Conservation (phyloP, 2,888 invertebrate genomes). For the Leptinotarsa tumamoca region DNA sequence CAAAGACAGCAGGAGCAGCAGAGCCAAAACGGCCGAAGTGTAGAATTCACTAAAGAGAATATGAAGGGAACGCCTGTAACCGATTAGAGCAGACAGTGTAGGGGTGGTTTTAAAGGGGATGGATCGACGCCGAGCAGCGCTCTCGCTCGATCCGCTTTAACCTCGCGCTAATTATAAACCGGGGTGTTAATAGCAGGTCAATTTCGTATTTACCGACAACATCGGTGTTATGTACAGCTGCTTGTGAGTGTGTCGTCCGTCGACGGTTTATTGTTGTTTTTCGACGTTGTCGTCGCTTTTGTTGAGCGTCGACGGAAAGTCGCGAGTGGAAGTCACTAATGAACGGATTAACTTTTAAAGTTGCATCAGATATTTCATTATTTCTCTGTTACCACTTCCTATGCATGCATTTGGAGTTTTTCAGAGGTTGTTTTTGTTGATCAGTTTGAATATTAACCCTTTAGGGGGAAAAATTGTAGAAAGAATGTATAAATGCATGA, state of each 20-base stretch:
- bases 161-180: conserved; percentile 62
- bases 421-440: too few species aligned
- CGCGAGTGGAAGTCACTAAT: neutral
- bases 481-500: too few species aligned
- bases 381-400: too few species aligned
- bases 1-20: neutral
- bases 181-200: conserved; percentile 64
- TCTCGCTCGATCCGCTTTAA: conserved; percentile 54
- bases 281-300: conserved; percentile 9
- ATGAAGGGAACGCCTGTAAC: conserved; percentile 61
- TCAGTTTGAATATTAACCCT: too few species aligned
- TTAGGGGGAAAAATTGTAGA: too few species aligned
- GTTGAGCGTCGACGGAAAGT: neutral
- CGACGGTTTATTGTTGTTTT: conserved; percentile 18
- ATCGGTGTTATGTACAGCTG: conserved; percentile 35
- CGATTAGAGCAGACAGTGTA: conserved; percentile 61
- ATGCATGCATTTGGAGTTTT: too few species aligned
- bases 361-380: too few species aligned
- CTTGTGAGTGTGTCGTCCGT: neutral
- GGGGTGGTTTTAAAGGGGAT: conserved; percentile 62
- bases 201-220: conserved; percentile 61
- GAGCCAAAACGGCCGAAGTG: conserved; percentile 17
- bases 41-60: conserved; percentile 53
- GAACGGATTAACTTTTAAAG: neutral
- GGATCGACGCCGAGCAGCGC: conserved; percentile 50